Conservation (phyloP, 2,888 invertebrate species). For the Bembecia ichneumoniformis region DNA sequence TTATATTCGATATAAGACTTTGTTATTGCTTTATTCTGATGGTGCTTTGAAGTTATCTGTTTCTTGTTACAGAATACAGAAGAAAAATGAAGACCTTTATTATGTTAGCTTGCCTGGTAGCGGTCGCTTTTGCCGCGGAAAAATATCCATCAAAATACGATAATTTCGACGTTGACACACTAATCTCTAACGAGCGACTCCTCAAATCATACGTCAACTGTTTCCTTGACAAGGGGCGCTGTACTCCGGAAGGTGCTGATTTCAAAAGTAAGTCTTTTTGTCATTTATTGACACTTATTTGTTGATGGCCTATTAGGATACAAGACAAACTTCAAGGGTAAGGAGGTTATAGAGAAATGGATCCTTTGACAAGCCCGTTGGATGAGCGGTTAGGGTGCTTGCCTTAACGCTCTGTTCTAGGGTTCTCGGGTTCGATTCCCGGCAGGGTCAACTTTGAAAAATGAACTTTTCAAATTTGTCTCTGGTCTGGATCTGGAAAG, state of each 20-base stretch:
- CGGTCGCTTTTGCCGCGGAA: conserved; percentile 44
- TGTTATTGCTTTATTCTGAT: conserved; percentile 1
- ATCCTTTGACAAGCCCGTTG: too few relatives aligned
- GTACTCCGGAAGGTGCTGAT: conserved; percentile 80
- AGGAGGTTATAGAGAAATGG: too few relatives aligned
- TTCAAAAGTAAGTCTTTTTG: conserved; percentile 76
- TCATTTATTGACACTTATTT: not conserved
- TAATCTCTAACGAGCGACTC: conserved; percentile 77
- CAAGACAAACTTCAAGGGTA: too few relatives aligned
- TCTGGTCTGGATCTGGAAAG: too few relatives aligned
- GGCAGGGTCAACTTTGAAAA: too few relatives aligned
- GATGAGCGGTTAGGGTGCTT: too few relatives aligned
- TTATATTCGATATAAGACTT: conserved; percentile 25
- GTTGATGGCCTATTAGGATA: too few relatives aligned
- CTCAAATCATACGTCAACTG: conserved; percentile 81
- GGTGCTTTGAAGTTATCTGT: not conserved
- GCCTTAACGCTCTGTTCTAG: too few relatives aligned
- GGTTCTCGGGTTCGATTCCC: too few relatives aligned
- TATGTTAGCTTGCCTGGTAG: conserved; percentile 42
- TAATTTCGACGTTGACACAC: conserved; percentile 79
- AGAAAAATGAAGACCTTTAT: conserved; percentile 45
- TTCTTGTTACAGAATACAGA: not conserved
- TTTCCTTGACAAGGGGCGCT: conserved; percentile 76
- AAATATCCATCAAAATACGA: conserved; percentile 80
- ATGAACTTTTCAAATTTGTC: too few relatives aligned